Percentiles rank a stretch among this genome's conserved stretches.
Conservation (phyloP, 2,113 vertebrate genomes). For the Microtus pennsylvanicus region DNA sequence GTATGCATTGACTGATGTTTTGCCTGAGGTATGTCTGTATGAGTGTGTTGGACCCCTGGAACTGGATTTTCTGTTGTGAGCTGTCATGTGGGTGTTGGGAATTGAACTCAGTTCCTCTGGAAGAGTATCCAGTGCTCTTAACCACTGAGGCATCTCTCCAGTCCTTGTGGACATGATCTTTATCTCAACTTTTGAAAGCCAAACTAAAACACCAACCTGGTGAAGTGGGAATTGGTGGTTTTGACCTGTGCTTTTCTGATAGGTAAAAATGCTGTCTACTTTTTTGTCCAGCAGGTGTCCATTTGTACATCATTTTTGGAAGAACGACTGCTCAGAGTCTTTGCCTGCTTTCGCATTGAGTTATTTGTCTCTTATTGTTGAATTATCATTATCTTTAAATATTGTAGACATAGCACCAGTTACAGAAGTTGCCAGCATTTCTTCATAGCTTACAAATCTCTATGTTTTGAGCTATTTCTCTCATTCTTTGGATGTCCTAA, state of each 20-base stretch:
- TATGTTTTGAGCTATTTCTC: neutral
- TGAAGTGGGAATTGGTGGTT: neutral
- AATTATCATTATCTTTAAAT: neutral
- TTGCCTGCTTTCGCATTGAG: slow-evolving; percentile 1
- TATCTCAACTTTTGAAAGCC: neutral
- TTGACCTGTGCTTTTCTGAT: neutral
- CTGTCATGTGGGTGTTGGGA: neutral
- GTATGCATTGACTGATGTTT: neutral
- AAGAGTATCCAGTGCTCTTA: neutral
- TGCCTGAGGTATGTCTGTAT: too few relatives aligned
- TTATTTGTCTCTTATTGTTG: neutral
- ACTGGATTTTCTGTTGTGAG: neutral
- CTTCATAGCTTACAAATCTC: neutral
- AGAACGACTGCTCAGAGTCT: neutral
- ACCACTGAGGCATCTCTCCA: neutral
- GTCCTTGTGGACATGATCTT: neutral
- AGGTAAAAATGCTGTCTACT: too few relatives aligned
- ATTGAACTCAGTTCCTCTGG: neutral
- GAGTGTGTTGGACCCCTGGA: neutral
- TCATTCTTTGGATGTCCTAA: neutral
- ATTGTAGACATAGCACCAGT: neutral
- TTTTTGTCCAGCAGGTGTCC: neutral
- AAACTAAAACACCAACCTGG: neutral
- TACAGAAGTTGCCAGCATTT: neutral
- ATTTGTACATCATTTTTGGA: neutral